Conservation (phyloP, 2,113 vertebrate genomes). For the Solea senegalensis region DNA sequence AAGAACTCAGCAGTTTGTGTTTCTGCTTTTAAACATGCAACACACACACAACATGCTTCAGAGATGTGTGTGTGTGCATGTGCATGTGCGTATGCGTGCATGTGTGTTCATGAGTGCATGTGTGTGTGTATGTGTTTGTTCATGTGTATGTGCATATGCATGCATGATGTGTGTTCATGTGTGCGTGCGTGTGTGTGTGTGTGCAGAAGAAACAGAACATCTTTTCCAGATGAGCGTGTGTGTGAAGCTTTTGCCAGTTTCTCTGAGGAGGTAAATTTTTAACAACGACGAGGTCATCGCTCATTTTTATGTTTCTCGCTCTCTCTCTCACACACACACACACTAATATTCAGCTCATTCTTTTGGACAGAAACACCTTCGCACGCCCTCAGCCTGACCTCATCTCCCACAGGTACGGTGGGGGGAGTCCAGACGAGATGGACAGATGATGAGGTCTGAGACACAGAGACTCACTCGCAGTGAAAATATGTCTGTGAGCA, state of each 20-base stretch:
- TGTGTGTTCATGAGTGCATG: neutral
- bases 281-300: conserved; percentile 63
- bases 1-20: no score
- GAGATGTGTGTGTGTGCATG: neutral
- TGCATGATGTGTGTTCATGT: neutral
- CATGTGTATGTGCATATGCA: no score
- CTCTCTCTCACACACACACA: neutral
- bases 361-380: neutral
- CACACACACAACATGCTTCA: no score
- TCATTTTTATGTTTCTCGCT: conserved; percentile 75
- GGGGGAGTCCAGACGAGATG: neutral
- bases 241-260: conserved; percentile 52
- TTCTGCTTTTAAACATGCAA: no score
- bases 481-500: no score
- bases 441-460: neutral
- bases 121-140: neutral
- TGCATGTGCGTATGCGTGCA: neutral
- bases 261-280: conserved; percentile 66
- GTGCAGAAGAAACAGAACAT: conserved; percentile 38
- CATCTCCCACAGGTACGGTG: neutral
- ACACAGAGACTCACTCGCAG: no score
- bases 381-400: neutral
- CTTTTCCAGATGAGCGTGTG: conserved; percentile 25
- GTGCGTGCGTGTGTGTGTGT: neutral
- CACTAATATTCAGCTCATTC: neutral